Evolutionary conservation across 2,888 invertebrate species (phyloP), one percentile per base, ranked within the genome.

Genomic region (Kuschelorhynchus macadamiae): DNA sequence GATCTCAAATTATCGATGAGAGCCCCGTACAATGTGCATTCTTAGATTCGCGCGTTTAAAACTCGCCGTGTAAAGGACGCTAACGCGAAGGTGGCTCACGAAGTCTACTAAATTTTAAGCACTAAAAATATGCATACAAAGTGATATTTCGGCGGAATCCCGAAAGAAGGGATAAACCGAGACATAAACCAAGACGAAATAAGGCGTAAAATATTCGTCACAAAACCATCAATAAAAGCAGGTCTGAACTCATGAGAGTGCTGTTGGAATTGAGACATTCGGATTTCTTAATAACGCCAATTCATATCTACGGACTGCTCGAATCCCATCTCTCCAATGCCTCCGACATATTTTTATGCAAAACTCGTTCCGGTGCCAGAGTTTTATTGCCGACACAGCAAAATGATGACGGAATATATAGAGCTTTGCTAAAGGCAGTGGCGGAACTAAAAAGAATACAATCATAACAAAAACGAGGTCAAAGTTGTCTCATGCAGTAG

Each of bases 311-410:
- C 66, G 75, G 76, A 71, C 72, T 72, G 70, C 71, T 68, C 71
- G 74, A 76, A 79, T 79, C 77, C 75, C 78, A 77, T 78, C 76
- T 79, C 76, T 78, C 77, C 25, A 46, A 36, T 47, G 57, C 63
- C n/a, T 75, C 76, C 71, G 79, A 81, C 80, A 82, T 82, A 81
- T 82, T 82, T 81, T 81, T 80, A 82, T 82, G 81, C 81, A 81
- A 81, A 81, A 79, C 81, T 78, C 79, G 81, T 81, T 80, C 81
- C 80, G 78, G 79, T 75, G 74, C 78, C 79, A 78, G 80, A 80
- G 79, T 81, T 82, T 82, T 81, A 82, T 82, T 81, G 81, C 81
- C 77, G 77, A 73, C 71, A 72, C 76, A 75, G 77, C 80, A 78
- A 81, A 81, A 82, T 81, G 80, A 81, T 79, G 81, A 81, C 77